Conservation (phyloP, 2,797 vertebrate species). For the Megaceryle alcyon region DNA sequence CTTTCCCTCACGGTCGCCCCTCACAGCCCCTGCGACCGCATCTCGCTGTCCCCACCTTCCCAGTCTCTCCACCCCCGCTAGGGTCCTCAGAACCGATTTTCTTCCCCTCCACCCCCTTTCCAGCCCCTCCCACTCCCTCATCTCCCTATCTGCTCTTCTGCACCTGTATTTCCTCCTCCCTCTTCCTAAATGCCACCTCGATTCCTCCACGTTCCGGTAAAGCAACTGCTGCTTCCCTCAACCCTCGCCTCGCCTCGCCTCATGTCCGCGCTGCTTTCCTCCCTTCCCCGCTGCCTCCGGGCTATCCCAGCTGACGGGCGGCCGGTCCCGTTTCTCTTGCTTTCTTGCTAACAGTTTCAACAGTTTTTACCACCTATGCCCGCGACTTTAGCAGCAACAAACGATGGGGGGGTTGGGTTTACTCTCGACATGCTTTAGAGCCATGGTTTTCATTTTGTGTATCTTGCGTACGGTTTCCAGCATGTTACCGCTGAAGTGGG, state of each 20-base stretch:
- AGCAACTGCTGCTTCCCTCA: not conserved
- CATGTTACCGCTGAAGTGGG: not conserved
- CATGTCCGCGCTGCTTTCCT: not conserved
- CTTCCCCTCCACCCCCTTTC: not conserved
- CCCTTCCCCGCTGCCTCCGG: not conserved
- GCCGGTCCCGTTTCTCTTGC: not conserved
- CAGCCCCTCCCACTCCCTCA: not conserved
- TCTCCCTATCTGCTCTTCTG: not conserved
- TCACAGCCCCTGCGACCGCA: not conserved
- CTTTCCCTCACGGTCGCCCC: accelerated
- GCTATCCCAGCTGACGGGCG: not conserved
- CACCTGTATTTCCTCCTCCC: not conserved
- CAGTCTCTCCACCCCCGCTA: no score
- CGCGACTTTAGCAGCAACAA: not conserved
- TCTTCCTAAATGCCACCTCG: not conserved
- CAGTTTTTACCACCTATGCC: not conserved
- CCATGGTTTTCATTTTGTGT: not conserved
- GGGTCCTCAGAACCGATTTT: not conserved
- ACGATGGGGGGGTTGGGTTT: not conserved
- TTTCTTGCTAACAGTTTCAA: not conserved
- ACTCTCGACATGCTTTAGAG: not conserved
- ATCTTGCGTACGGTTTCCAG: accelerated
- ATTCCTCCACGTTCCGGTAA: not conserved
- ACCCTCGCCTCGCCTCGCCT: not conserved
- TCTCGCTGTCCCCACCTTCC: no score